Evolutionary conservation across 2,113 vertebrate species (phyloP), one percentile per base, ranked within the genome.

Genomic region (Argyrosomus japonicus): DNA sequence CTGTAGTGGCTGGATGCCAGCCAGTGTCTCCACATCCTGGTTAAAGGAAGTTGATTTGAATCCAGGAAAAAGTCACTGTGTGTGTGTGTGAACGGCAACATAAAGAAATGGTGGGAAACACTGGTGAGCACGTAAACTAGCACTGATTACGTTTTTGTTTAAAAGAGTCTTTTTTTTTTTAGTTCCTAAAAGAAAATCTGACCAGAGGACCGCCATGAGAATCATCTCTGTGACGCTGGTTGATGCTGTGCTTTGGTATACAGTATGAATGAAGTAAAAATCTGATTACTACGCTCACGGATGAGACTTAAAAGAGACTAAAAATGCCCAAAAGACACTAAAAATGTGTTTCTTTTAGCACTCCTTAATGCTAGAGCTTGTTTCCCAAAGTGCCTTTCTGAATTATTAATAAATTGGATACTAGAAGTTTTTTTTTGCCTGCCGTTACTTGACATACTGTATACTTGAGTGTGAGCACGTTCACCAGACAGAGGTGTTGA

Each of bases 71-170:
- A 54, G 17, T 65, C 47, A 57, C 40, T 57, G 61, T 72, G 54
- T 27, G 0, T 61, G 54, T 36, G 21, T 57, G 27, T 51, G 47
- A 6, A 51, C 13, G 48, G 9, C 48, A 15, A 57, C 19, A n/a
- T 2, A 15, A 19, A 32, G 1, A 65, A 75, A 74, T 19, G 17
- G 43, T 77, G 40, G 74, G 47, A 80, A 82, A 85, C 69, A 79
- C 74, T 84, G 81, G 21, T 58, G 54, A 70, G 74, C 61, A 64
- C 14, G 5, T 11, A 32, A 69, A 82, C 29, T 23, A 63, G 56
- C 86, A 79, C 85, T 82, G 64, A 80, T 64, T 25, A 32, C 51
- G 36, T 57, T 80, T 75, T 83, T 27, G 4, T 85, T 57, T 0
- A 21, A 27, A 25, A 7, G 40, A 19, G 17, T 45, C 75, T 47